Evolutionary conservation across 2,797 vertebrate species (phyloP).

Genomic region (Cryptoprocta ferox): DNA sequence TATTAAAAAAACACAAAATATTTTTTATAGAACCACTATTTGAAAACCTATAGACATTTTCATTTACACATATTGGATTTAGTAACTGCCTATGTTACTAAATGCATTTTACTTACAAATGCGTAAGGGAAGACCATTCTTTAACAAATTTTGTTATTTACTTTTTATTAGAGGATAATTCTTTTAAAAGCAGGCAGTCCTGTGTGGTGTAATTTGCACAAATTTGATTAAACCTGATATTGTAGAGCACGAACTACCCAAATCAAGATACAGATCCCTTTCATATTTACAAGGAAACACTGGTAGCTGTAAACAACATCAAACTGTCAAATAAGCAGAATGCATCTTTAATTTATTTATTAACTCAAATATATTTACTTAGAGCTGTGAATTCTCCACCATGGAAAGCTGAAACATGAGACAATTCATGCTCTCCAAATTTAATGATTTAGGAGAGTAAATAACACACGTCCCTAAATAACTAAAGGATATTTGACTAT

Average conservation of each 20-base stretch:
- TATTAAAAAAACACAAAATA: background rate
- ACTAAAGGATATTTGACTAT: background rate
- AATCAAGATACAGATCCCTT: background rate
- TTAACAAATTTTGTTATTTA: background rate
- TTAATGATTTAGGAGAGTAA: background rate
- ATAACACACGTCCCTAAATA: background rate
- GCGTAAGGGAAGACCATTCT: background rate
- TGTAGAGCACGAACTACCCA: background rate
- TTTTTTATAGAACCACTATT: background rate
- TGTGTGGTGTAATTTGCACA: background rate
- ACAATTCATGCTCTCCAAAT: background rate
- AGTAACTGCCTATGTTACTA: background rate
- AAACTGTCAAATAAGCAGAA: background rate
- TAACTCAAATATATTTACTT: background rate
- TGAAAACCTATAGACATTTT: background rate
- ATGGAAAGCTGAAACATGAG: background rate
- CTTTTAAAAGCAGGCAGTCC: background rate
- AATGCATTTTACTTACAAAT: constrained; percentile 12
- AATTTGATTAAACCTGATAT: background rate
- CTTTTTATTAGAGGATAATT: background rate
- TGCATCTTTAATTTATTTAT: background rate
- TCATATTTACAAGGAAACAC: background rate
- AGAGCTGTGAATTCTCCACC: background rate
- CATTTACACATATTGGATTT: background rate
- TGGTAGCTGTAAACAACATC: background rate